Conservation (phyloP, 2,113 vertebrate genomes). For the Carassius gibelio region DNA sequence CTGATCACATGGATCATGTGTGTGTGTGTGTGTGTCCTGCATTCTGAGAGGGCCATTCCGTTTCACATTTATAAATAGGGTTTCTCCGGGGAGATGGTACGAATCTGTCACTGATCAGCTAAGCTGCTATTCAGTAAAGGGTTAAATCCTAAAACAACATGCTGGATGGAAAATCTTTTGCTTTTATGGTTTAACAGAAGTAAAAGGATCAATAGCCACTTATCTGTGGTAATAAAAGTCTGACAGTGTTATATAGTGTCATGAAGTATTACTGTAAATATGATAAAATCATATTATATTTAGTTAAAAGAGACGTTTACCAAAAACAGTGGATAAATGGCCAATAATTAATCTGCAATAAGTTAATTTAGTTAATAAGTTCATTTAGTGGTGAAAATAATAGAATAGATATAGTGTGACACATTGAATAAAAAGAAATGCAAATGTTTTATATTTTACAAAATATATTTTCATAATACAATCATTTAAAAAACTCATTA, state of each 20-base stretch:
- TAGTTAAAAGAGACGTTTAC: too few species aligned
- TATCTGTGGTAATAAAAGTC: slow-evolving; percentile 13
- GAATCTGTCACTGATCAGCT: not conserved
- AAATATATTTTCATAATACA: not conserved
- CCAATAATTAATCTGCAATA: not conserved
- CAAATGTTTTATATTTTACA: too few species aligned
- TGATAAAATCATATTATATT: too few species aligned
- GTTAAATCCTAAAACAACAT: not conserved
- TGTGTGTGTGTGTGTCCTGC: slow-evolving; percentile 51
- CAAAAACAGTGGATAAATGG: too few species aligned
- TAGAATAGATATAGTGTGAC: too few species aligned
- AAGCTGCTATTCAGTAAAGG: not conserved
- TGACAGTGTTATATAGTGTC: not conserved
- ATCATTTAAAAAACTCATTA: not conserved
- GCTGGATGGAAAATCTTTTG: not conserved
- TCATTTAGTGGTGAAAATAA: not conserved
- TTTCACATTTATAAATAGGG: slow-evolving; percentile 60
- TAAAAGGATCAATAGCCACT: not conserved
- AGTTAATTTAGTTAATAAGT: not conserved
- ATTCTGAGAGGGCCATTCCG: slow-evolving; percentile 60
- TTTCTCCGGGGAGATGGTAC: not conserved
- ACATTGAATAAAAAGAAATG: too few species aligned
- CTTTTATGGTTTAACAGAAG: slow-evolving; percentile 2
- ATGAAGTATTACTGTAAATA: not conserved
- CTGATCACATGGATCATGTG: slow-evolving; percentile 69